phyloP scores from a whole-genome alignment of 2,888 invertebrate genomes.

The Pogonocherus hispidulus region DNA sequence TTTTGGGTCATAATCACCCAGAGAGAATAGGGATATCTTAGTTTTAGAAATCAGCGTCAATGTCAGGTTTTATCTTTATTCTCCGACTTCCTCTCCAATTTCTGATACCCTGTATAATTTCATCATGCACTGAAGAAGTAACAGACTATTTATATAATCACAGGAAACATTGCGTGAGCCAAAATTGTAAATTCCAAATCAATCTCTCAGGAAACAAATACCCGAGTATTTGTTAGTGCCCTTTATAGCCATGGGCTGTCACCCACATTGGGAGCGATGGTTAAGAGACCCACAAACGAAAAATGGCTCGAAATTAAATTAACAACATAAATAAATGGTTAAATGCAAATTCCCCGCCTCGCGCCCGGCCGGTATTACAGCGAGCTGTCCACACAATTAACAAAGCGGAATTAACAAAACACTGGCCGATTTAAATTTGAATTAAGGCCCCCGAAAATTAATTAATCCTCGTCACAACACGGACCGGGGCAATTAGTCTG shows the following conservation, averaged over 20 bases:
- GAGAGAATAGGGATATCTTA: too few species aligned
- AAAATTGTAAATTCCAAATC: background rate
- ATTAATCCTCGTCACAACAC: conserved; percentile 69
- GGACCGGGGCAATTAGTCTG: conserved; percentile 68
- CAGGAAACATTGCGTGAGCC: too few species aligned
- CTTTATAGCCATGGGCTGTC: background rate
- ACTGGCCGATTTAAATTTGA: conserved; percentile 69
- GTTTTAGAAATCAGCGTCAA: too few species aligned
- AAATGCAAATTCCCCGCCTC: conserved; percentile 26
- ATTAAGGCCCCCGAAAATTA: conserved; percentile 67
- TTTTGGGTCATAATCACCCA: too few species aligned
- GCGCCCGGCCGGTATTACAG: conserved; percentile 19
- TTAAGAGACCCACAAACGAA: conserved; percentile 8
- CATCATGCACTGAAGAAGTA: too few species aligned
- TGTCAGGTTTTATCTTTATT: too few species aligned
- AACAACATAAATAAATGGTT: conserved; percentile 25
- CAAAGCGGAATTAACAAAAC: conserved; percentile 68
- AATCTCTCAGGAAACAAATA: background rate
- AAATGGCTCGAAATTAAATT: conserved; percentile 29
- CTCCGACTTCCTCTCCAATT: too few species aligned
- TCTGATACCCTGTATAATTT: too few species aligned
- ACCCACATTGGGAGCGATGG: background rate
- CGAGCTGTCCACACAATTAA: conserved; percentile 57
- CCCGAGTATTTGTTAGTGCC: background rate
- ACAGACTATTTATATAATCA: too few species aligned